A percentile compares a stretch with the other conserved stretches of the same genome.
Conservation (phyloP, 2,797 vertebrate genomes). For the Cyprinodon diabolis region DNA sequence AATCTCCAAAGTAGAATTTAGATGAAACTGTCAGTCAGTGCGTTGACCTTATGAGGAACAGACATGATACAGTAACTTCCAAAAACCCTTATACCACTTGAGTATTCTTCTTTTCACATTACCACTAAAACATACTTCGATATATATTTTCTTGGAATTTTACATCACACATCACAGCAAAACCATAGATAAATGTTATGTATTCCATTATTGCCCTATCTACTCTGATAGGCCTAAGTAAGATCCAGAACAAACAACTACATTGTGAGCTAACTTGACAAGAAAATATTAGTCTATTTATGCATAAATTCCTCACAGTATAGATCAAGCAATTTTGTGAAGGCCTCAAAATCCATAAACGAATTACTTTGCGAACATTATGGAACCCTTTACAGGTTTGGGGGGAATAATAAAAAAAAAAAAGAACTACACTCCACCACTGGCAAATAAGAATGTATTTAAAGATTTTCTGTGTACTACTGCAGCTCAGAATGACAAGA, state of each 20-base stretch:
- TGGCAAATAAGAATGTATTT: no score
- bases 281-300: neutral
- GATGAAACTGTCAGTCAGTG: constrained; percentile 42
- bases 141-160: neutral
- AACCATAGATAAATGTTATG: neutral
- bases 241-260: neutral
- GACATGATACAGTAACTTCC: neutral
- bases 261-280: no score
- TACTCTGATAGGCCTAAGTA: neutral
- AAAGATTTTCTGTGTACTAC: no score
- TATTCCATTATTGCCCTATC: neutral
- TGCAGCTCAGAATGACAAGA: no score
- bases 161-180: no score
- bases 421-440: no score
- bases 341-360: neutral
- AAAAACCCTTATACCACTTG: neutral
- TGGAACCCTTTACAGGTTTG: no score
- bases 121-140: neutral
- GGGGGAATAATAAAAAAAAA: no score
- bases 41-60: constrained; percentile 44
- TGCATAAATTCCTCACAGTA: neutral
- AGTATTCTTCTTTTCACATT: neutral
- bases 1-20: constrained; percentile 33
- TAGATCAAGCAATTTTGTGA: neutral
- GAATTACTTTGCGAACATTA: no score